phyloP scores from a whole-genome alignment of 2,888 invertebrate species.

The Clostera curtula region DNA sequence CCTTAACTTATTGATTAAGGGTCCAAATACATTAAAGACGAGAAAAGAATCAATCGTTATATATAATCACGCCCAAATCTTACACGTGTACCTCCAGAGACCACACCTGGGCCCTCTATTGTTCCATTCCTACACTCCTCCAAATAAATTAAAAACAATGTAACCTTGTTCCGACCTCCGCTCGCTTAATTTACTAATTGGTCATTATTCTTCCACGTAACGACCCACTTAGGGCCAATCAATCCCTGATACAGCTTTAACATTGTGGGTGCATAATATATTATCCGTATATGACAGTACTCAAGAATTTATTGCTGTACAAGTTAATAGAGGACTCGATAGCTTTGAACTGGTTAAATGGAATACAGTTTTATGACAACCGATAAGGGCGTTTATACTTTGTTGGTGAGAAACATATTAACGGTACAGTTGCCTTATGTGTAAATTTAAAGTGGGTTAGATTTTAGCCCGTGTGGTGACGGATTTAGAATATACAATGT shows the following conservation, averaged over 20 bases:
- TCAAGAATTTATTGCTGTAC: conserved; percentile 38
- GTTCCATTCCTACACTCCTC: conserved; percentile 20
- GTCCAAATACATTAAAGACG: no score
- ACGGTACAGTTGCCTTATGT: background rate
- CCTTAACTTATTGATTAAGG: no score
- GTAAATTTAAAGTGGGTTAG: no score
- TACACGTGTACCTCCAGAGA: conserved; percentile 29
- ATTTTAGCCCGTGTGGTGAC: no score
- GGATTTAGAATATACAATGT: no score
- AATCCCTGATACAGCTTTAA: conserved; percentile 57
- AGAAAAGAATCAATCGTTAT: no score
- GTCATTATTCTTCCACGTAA: conserved; percentile 59
- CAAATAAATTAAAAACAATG: conserved; percentile 36
- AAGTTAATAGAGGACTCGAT: conserved; percentile 36
- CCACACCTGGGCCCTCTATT: conserved; percentile 20
- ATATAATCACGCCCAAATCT: no score
- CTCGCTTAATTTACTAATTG: conserved; percentile 64
- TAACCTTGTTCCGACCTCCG: conserved; percentile 38
- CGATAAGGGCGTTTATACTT: conserved; percentile 33
- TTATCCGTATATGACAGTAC: conserved; percentile 44
- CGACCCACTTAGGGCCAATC: conserved; percentile 66
- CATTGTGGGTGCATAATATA: conserved; percentile 46
- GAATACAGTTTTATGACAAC: conserved; percentile 37
- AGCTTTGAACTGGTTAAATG: conserved; percentile 34
- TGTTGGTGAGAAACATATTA: conserved; percentile 6